phyloP scores from a whole-genome alignment of 1,140 invertebrate species.

The Panulirus ornatus region DNA sequence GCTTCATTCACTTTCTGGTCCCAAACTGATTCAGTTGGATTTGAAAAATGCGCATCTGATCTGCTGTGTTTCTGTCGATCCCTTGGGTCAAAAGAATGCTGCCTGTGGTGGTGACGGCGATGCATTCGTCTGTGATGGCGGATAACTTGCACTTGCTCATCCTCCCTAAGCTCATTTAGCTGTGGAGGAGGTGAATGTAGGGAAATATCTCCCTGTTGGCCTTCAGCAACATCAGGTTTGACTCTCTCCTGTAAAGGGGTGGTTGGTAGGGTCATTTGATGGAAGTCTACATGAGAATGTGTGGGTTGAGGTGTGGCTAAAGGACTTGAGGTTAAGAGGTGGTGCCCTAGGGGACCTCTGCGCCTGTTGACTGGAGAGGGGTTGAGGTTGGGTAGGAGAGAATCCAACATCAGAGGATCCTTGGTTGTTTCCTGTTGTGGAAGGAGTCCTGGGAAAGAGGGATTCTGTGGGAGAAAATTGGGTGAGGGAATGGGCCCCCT shows the following conservation, averaged over 20 bases:
- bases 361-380: slow-evolving; percentile 29
- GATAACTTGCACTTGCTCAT: not conserved
- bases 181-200: slow-evolving; percentile 1
- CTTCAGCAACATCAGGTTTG: not conserved
- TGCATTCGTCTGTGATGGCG: not conserved
- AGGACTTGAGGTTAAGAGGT: not conserved
- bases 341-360: not conserved
- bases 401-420: slow-evolving; percentile 14
- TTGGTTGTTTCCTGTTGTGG: not conserved
- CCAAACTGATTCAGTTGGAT: not conserved
- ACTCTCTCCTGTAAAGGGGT: slow-evolving; percentile 9
- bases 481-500: not conserved
- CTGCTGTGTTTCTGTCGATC: not conserved
- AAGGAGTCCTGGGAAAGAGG: not conserved
- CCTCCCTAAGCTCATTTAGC: not conserved
- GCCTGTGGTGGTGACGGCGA: slow-evolving; percentile 34
- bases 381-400: slow-evolving; percentile 21
- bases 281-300: not conserved
- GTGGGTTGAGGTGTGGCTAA: not conserved
- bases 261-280: not conserved
- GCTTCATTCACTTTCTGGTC: slow-evolving; percentile 24
- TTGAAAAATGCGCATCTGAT: not conserved
- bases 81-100: not conserved
- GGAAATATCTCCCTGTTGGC: not conserved
- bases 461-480: not conserved